Conservation (phyloP, 2,113 vertebrate species). For the Anolis carolinensis region DNA sequence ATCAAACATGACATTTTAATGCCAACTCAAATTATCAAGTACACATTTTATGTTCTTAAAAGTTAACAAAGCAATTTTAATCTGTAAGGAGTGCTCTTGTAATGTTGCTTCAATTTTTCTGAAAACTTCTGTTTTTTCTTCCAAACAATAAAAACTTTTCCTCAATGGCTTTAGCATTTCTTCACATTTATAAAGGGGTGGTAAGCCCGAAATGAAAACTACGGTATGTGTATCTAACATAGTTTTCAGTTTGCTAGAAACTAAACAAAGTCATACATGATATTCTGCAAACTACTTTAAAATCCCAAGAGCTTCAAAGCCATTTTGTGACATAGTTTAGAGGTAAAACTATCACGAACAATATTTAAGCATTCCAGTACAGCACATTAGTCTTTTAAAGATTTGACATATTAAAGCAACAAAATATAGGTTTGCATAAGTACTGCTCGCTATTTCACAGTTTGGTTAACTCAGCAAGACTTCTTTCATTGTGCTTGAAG, state of each 20-base stretch:
- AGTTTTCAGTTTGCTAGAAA: not conserved
- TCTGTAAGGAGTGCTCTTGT: too few species aligned
- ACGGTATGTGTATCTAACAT: too few species aligned
- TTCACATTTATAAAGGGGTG: too few species aligned
- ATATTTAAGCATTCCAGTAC: not conserved
- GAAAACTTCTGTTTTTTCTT: too few species aligned
- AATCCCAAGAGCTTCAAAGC: not conserved
- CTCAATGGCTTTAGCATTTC: too few species aligned
- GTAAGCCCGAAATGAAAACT: too few species aligned
- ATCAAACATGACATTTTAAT: too few species aligned
- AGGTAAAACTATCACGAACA: not conserved
- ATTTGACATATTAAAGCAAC: not conserved
- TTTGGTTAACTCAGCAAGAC: conserved; percentile 15
- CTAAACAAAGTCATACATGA: not conserved
- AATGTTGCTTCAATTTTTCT: too few species aligned
- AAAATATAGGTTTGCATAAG: conserved; percentile 20
- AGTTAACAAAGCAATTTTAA: too few species aligned
- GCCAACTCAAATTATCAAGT: too few species aligned
- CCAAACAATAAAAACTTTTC: too few species aligned
- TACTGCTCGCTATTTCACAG: not conserved
- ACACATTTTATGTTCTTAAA: too few species aligned
- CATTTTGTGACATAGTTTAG: not conserved
- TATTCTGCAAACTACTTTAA: not conserved
- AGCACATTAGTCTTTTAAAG: not conserved
- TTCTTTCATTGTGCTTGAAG: conserved; percentile 21